Conservation (phyloP, 2,888 invertebrate species). For the Platycnemis pennipes region DNA sequence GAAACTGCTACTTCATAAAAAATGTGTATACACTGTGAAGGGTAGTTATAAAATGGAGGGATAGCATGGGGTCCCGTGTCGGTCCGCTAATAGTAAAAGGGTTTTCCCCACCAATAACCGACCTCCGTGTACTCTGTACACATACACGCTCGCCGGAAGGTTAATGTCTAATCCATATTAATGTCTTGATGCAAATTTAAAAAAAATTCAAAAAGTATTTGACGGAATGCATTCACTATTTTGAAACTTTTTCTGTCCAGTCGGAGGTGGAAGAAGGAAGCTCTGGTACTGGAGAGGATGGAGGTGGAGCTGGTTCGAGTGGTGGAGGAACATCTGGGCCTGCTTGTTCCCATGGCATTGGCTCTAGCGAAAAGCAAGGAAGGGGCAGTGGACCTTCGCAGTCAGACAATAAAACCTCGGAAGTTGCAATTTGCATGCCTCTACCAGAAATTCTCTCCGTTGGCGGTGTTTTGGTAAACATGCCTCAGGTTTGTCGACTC, state of each 20-base stretch:
- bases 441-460: constrained; percentile 88
- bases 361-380: constrained; percentile 73
- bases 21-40: too few species aligned
- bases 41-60: too few species aligned
- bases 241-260: background rate
- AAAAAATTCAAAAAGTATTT: too few species aligned
- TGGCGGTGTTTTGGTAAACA: constrained; percentile 93
- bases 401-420: constrained; percentile 77
- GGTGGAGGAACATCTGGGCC: constrained; percentile 85
- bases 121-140: too few species aligned
- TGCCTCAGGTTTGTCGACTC: constrained; percentile 87
- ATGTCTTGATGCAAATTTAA: too few species aligned
- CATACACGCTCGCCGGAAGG: too few species aligned
- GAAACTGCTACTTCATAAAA: too few species aligned
- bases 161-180: too few species aligned
- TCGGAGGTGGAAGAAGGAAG: constrained; percentile 45
- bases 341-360: constrained; percentile 78
- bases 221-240: too few species aligned
- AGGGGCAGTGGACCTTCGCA: constrained; percentile 78
- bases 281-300: constrained; percentile 81
- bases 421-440: constrained; percentile 83
- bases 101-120: too few species aligned
- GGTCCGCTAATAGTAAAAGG: too few species aligned
- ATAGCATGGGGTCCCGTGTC: too few species aligned
- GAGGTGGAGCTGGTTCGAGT: constrained; percentile 82